Evolutionary conservation across 1,140 invertebrate genomes (phyloP).

Genomic region (Hylaeus anthracinus): DNA sequence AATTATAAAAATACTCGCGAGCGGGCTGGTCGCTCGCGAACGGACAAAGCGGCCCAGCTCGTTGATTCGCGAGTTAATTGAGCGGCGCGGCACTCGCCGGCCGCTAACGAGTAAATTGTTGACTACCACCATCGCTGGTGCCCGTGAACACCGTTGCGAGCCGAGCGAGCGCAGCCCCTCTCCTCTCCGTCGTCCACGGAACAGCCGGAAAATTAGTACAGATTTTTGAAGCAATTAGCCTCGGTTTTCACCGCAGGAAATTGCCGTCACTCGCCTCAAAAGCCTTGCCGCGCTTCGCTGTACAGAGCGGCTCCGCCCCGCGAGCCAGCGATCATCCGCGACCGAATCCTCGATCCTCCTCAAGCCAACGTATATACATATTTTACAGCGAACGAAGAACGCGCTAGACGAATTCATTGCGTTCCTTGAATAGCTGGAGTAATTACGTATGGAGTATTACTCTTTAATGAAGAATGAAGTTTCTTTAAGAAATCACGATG

Average conservation of each 20-base stretch:
- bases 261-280: constrained; percentile 64
- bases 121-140: constrained; percentile 61
- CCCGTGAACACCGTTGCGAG: background rate
- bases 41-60: constrained; percentile 67
- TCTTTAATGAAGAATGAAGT: too few relatives aligned
- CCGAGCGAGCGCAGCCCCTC: constrained; percentile 15
- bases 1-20: constrained; percentile 70
- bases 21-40: background rate
- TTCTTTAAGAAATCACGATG: too few relatives aligned
- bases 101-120: constrained; percentile 78
- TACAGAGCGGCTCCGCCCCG: background rate
- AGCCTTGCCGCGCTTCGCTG: constrained; percentile 22
- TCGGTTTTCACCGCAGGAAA: constrained; percentile 72
- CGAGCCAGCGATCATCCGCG: background rate
- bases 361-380: too few relatives aligned
- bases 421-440: too few relatives aligned
- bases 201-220: constrained; percentile 66
- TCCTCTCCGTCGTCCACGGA: background rate
- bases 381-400: too few relatives aligned
- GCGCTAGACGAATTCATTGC: too few relatives aligned
- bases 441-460: too few relatives aligned
- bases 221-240: constrained; percentile 74
- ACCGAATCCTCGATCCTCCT: background rate
- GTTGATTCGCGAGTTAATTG: constrained; percentile 77
- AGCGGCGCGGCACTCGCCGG: constrained; percentile 71